phyloP scores from a whole-genome alignment of 2,888 invertebrate species.

The Ornithoptera alexandrae region DNA sequence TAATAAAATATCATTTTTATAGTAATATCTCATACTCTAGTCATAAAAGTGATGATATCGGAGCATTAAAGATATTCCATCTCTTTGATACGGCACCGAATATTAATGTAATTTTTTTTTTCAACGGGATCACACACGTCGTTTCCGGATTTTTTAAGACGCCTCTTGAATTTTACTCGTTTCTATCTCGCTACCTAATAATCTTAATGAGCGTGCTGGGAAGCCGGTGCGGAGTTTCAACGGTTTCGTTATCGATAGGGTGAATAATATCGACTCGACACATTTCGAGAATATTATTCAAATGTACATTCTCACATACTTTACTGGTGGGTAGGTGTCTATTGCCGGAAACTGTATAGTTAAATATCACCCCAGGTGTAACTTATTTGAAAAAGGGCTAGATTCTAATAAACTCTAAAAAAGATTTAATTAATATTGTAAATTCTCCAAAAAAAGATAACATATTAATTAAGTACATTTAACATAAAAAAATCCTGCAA shows the following conservation, averaged over 20 bases:
- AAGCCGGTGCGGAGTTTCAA: constrained; percentile 5
- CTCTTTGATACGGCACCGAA: constrained; percentile 42
- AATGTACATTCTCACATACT: background rate
- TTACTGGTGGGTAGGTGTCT: background rate
- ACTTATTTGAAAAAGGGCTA: no score
- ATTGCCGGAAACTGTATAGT: background rate
- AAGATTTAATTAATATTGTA: no score
- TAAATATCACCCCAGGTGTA: background rate
- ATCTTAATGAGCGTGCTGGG: constrained; percentile 28
- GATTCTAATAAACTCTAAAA: no score
- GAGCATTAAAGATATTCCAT: constrained; percentile 49
- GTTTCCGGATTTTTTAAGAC: constrained; percentile 56
- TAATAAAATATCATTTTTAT: constrained; percentile 62
- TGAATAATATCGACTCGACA: constrained; percentile 22
- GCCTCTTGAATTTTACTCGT: constrained; percentile 37
- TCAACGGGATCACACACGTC: constrained; percentile 60
- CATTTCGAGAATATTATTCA: constrained; percentile 15
- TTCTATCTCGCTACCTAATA: constrained; percentile 28
- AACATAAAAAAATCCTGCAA: no score
- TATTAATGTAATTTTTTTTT: constrained; percentile 30
- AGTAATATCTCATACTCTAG: constrained; percentile 56
- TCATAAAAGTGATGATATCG: constrained; percentile 60
- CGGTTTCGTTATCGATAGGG: constrained; percentile 20
- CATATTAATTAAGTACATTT: no score
- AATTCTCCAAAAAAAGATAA: no score